A percentile compares a stretch with the other conserved stretches of the same genome.
Conservation (phyloP, 2,113 vertebrate species). For the Myxocyprinus asiaticus region DNA sequence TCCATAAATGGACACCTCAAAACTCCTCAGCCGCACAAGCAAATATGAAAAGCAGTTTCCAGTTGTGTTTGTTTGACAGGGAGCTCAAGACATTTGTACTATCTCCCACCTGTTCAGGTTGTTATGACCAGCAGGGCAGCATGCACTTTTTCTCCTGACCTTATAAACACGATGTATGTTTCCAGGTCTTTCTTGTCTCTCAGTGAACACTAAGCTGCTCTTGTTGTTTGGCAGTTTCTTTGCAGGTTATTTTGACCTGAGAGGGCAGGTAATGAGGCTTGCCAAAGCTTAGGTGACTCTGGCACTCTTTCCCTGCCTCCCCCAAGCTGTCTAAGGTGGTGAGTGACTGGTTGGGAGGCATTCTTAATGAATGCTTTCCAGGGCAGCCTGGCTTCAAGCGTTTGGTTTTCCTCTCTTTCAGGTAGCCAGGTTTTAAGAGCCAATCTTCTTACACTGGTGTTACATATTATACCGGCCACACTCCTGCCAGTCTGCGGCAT, state of each 20-base stretch:
- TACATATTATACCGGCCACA: slow-evolving; percentile 62
- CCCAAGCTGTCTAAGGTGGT: not conserved
- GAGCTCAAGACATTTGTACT: slow-evolving; percentile 17
- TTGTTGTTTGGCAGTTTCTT: slow-evolving; percentile 9
- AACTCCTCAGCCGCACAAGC: not conserved
- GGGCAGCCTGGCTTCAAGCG: slow-evolving; percentile 48
- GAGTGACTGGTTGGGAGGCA: not conserved
- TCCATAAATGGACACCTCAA: slow-evolving; percentile 37
- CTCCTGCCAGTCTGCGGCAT: slow-evolving; percentile 44
- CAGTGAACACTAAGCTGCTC: not conserved
- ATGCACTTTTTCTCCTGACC: slow-evolving; percentile 8
- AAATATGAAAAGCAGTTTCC: slow-evolving; percentile 34
- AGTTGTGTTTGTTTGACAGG: slow-evolving; percentile 39
- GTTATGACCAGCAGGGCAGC: slow-evolving; percentile 37
- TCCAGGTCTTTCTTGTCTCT: not conserved
- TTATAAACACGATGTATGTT: slow-evolving; percentile 22
- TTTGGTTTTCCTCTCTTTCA: slow-evolving; percentile 52
- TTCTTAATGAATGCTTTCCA: slow-evolving; percentile 59
- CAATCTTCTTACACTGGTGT: slow-evolving; percentile 70
- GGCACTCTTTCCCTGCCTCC: slow-evolving; percentile 18
- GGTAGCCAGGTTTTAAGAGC: slow-evolving; percentile 53
- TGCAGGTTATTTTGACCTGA: slow-evolving; percentile 17
- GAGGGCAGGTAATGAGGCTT: slow-evolving; percentile 4
- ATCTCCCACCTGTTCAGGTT: slow-evolving; percentile 34
- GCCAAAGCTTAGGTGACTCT: slow-evolving; percentile 5